Evolutionary conservation across 2,888 invertebrate genomes (phyloP), one percentile per base, ranked within the genome.

Genomic region (Caenorhabditis parvicauda): DNA sequence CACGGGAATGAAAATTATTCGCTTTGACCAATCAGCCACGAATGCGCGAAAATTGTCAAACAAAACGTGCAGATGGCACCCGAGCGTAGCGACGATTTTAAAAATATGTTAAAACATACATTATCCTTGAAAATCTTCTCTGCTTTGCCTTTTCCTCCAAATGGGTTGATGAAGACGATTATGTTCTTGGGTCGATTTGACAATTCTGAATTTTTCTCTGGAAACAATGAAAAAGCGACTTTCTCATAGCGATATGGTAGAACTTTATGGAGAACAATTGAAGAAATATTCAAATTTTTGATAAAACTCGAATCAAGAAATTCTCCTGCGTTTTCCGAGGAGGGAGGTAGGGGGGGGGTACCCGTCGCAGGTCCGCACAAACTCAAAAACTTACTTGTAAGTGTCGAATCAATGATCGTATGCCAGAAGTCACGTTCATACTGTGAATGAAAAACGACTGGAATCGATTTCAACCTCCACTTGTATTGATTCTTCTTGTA

Each of bases 81-180:
- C n/a, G n/a, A n/a, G n/a, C n/a, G 12, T 42, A 42, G 21, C n/a
- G 2, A 2, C 2, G n/a, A 0, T 45, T n/a, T 3, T 44, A n/a
- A 41, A 41, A 41, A 24, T 44, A 9, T 14, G 27, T 14, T 39
- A 35, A 27, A 44, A 43, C 49, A 39, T 12, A 89, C 89, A 68
- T 87, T 86, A 59, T 88, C 88, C 67, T 89, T 87, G 82, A 88
- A 90, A 47, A 89, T 88, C 71, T 87, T 86, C 52, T 87, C 82
- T 0, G 88, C 90, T 72, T 87, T 87, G 75, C 87, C 87, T 74
- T 88, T 88, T 0, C 91, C 91, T 1, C 91, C 90, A 79, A 87
- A 89, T 0, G 91, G 91, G 83, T 91, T 91, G 2, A 91, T 87
- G 82, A 91, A 90, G 17, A 91, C 84, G 48, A 91, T 82, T 39